These are phyloP conservation scores for Chiloscyllium plagiosum DNA, from an alignment of 2,113 vertebrate genomes.

Conservation along the genomic window DNA sequence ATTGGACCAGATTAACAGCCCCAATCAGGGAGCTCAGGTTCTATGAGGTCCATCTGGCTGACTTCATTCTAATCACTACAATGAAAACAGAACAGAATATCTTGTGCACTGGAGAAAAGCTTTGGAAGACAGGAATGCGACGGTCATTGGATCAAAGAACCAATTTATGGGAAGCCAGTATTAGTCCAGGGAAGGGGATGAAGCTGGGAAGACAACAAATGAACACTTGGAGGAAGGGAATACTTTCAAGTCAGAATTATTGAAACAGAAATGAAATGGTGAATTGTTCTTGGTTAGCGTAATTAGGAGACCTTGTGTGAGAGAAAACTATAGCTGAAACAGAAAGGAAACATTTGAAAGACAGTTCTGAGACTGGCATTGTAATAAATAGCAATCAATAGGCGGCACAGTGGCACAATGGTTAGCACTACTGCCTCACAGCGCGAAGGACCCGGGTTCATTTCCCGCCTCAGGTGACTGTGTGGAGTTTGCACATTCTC, in stretches of 20 bases:
- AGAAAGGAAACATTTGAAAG: background rate
- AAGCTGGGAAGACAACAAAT: background rate
- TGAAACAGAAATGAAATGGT: background rate
- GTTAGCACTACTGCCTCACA: no score
- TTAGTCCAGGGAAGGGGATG: background rate
- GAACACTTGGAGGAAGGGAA: background rate
- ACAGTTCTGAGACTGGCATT: background rate
- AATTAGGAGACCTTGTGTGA: background rate
- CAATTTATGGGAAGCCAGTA: background rate
- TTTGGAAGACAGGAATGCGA: background rate
- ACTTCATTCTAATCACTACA: no score
- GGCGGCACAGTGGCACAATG: no score
- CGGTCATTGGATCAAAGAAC: background rate
- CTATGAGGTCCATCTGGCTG: no score
- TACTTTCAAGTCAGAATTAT: background rate
- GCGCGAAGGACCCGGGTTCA: no score
- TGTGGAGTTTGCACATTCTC: no score
- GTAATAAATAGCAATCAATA: no score
- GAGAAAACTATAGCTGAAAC: background rate
- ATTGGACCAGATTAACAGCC: no score
- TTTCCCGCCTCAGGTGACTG: no score
- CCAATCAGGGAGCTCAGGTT: no score
- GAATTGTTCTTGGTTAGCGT: background rate
- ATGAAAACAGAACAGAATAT: background rate
- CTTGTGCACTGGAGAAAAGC: background rate